phyloP scores from a whole-genome alignment of 2,888 invertebrate species.

The Hydrotaea cyrtoneurina region DNA sequence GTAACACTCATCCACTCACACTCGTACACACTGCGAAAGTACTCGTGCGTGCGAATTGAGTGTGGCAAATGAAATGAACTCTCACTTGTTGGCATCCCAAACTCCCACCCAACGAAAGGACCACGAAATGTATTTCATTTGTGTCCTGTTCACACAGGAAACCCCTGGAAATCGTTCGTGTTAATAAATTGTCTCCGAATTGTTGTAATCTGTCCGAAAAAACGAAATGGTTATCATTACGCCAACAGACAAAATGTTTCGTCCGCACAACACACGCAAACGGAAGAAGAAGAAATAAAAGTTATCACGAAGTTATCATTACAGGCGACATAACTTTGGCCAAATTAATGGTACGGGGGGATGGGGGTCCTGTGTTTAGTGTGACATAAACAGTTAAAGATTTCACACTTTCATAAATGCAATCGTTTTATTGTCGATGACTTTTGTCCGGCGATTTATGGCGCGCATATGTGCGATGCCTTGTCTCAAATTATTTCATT shows the following conservation, averaged over 20 bases:
- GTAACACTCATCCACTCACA: conserved; percentile 1
- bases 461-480: conserved; percentile 22
- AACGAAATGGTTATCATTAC: conserved; percentile 26
- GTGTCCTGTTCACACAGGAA: conserved; percentile 2
- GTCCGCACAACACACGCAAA: not conserved
- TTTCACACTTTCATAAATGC: conserved; percentile 56
- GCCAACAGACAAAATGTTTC: conserved; percentile 3
- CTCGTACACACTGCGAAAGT: not conserved
- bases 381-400: conserved; percentile 36
- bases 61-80: conserved; percentile 45
- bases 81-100: conserved; percentile 56
- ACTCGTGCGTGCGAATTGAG: conserved; percentile 31
- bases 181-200: conserved; percentile 21
- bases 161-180: not conserved
- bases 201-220: conserved; percentile 32
- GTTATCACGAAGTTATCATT: not conserved
- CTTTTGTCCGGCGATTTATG: conserved; percentile 54
- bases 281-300: conserved; percentile 5
- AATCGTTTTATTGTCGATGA: conserved; percentile 50
- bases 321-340: not conserved
- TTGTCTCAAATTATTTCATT: not conserved
- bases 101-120: not conserved
- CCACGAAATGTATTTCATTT: conserved; percentile 15
- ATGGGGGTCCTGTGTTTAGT: not conserved
- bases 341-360: not conserved